These are phyloP conservation scores for Triplophysa siluroides DNA, from an alignment of 2,113 vertebrate species.

Conservation along the genomic window DNA sequence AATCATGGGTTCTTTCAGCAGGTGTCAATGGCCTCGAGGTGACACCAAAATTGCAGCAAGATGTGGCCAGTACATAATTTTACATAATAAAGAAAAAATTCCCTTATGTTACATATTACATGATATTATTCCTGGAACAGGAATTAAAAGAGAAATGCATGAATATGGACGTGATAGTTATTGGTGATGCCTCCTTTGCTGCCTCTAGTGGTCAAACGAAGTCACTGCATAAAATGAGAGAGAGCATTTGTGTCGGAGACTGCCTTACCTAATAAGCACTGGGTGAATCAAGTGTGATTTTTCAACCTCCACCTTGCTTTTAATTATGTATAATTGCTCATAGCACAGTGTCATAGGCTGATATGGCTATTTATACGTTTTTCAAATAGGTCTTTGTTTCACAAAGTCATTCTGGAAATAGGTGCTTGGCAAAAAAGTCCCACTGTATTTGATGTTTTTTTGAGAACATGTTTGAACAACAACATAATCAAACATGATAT, in stretches of 20 bases:
- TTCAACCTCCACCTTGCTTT: neutral
- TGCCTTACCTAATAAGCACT: conserved; percentile 26
- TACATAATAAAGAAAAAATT: neutral
- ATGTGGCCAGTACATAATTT: neutral
- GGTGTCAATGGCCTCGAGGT: conserved; percentile 21
- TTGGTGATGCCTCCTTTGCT: conserved; percentile 49
- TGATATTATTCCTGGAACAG: neutral
- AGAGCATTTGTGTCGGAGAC: neutral
- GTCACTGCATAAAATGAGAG: conserved; percentile 26
- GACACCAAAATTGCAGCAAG: neutral
- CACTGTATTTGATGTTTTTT: neutral
- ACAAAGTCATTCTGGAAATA: neutral
- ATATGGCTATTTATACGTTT: neutral
- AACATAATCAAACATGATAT: neutral
- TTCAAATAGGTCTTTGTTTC: neutral
- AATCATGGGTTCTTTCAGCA: conserved; percentile 22
- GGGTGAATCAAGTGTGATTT: neutral
- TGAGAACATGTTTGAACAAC: neutral
- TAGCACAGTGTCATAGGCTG: neutral
- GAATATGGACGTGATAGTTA: conserved; percentile 37
- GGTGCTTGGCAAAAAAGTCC: neutral
- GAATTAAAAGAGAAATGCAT: conserved; percentile 39
- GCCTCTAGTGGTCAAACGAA: conserved; percentile 56
- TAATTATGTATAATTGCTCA: neutral
- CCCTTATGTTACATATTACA: neutral